Conservation (phyloP, 2,888 invertebrate genomes). For the Heliconius charithonia region DNA sequence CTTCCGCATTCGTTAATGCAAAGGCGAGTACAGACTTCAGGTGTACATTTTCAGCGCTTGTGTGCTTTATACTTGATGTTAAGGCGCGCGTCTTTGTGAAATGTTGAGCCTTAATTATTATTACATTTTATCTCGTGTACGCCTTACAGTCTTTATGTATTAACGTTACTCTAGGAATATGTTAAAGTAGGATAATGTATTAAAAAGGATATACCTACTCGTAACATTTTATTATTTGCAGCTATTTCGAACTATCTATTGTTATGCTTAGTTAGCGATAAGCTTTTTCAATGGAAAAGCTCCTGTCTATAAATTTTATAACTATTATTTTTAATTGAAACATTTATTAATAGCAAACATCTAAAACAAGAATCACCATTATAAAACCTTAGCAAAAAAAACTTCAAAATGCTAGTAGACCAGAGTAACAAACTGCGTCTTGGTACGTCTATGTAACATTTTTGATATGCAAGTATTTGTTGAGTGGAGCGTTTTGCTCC, state of each 20-base stretch:
- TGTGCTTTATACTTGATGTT: constrained; percentile 79
- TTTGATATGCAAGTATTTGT: not conserved
- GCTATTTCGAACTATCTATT: not conserved
- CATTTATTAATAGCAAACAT: too few relatives aligned
- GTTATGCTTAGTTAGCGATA: not conserved
- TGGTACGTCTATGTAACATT: not conserved
- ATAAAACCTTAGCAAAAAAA: too few relatives aligned
- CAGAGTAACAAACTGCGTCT: too few relatives aligned
- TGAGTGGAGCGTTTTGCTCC: not conserved
- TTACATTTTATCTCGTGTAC: constrained; percentile 74
- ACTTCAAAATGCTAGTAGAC: too few relatives aligned
- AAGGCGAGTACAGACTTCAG: constrained; percentile 82
- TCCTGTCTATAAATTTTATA: too few relatives aligned
- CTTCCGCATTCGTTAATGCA: constrained; percentile 84
- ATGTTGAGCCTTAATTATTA: constrained; percentile 78
- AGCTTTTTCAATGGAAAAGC: too few relatives aligned
- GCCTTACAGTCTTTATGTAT: constrained; percentile 55
- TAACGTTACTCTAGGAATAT: constrained; percentile 49
- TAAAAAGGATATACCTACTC: not conserved
- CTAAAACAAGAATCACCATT: too few relatives aligned
- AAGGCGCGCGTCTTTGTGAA: constrained; percentile 80
- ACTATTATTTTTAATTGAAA: too few relatives aligned
- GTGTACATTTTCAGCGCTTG: constrained; percentile 83
- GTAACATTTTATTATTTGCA: not conserved
- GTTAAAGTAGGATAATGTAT: not conserved